These are phyloP conservation scores for Sebastes fasciatus DNA, from an alignment of 2,113 vertebrate species.

Conservation along the genomic window DNA sequence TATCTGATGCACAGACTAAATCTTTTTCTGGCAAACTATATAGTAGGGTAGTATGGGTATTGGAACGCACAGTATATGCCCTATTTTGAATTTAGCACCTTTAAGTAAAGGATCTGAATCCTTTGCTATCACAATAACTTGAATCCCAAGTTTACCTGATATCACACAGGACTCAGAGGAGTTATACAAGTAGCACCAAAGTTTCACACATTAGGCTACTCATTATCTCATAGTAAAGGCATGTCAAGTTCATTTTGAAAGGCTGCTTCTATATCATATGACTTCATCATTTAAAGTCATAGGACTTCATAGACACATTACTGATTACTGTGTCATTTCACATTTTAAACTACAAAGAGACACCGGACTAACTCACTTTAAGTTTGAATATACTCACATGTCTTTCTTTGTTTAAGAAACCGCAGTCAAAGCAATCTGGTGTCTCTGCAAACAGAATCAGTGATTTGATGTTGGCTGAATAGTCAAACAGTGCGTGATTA, in stretches of 20 bases:
- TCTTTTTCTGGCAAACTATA: no score
- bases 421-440: not conserved
- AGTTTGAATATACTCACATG: not conserved
- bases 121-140: not conserved
- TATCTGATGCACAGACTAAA: no score
- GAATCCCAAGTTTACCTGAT: no score
- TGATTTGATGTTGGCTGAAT: not conserved
- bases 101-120: not conserved
- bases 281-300: not conserved
- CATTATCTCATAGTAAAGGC: not conserved
- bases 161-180: not conserved
- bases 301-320: slow-evolving; percentile 1
- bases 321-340: slow-evolving; percentile 2
- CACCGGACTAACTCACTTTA: not conserved
- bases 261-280: not conserved
- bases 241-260: slow-evolving; percentile 8
- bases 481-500: slow-evolving; percentile 10
- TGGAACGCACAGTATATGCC: no score
- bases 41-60: no score
- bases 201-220: not conserved
- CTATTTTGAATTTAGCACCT: no score
- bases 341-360: not conserved
- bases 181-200: not conserved
- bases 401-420: slow-evolving; percentile 9
- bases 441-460: slow-evolving; percentile 10